Evolutionary conservation across 1,140 invertebrate species (phyloP).

Genomic region (Hestina assimilis): DNA sequence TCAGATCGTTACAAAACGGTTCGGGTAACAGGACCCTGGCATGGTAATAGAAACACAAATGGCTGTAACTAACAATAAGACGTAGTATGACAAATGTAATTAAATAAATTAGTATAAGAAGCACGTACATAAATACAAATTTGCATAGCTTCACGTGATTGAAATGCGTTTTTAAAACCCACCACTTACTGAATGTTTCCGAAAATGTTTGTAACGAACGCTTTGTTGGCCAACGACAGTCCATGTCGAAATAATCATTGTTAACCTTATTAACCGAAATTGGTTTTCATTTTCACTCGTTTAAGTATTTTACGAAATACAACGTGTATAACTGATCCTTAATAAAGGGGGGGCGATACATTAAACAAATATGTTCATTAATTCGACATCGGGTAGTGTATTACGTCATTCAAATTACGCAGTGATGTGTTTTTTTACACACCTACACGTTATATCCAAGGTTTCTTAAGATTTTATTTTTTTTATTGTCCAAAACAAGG

Average conservation of each 20-base stretch:
- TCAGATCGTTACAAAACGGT: slow-evolving; percentile 11
- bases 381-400: neutral
- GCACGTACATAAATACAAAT: slow-evolving; percentile 49
- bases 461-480: slow-evolving; percentile 10
- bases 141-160: slow-evolving; percentile 52
- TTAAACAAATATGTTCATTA: neutral
- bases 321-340: neutral
- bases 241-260: slow-evolving; percentile 31
- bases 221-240: slow-evolving; percentile 20
- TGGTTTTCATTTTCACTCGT: slow-evolving; percentile 17
- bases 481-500: slow-evolving; percentile 12
- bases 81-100: slow-evolving; percentile 26
- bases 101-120: slow-evolving; percentile 39
- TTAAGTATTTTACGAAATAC: neutral
- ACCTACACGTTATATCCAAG: slow-evolving; percentile 11
- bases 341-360: neutral
- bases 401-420: slow-evolving; percentile 17
- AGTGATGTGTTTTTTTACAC: slow-evolving; percentile 18
- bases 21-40: slow-evolving; percentile 16
- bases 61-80: slow-evolving; percentile 24
- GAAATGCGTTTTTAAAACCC: slow-evolving; percentile 43
- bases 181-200: slow-evolving; percentile 29
- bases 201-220: slow-evolving; percentile 27
- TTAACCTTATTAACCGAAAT: slow-evolving; percentile 36
- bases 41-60: slow-evolving; percentile 17